phyloP scores from a whole-genome alignment of 2,797 vertebrate species.

The Gymnopithys bicolor region DNA sequence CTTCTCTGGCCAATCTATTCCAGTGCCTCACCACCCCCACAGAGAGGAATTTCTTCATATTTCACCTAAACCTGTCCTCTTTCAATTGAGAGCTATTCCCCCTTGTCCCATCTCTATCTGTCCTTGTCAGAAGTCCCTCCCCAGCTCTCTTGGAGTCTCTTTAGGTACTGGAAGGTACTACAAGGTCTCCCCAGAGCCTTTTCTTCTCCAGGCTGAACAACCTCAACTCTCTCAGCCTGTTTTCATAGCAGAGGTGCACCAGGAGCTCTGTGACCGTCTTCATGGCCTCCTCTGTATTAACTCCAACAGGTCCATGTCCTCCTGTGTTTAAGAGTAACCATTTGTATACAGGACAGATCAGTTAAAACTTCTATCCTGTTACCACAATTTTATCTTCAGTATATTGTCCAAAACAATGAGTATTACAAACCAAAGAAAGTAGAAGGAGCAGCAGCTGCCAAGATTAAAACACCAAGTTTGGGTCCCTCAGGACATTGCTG shows the following conservation, averaged over 20 bases:
- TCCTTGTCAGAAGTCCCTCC: background rate
- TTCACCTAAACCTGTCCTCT: background rate
- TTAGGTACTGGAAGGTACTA: background rate
- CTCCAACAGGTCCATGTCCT: background rate
- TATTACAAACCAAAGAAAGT: background rate
- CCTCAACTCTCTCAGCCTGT: background rate
- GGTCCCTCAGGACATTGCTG: background rate
- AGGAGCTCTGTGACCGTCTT: background rate
- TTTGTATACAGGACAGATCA: background rate
- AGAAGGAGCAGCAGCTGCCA: accelerated
- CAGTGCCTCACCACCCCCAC: background rate
- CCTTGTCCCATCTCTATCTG: background rate
- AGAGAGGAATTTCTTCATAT: background rate
- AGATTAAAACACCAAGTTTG: background rate
- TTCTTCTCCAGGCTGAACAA: background rate
- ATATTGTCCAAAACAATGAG: background rate
- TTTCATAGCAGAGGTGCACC: background rate
- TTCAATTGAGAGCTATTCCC: background rate
- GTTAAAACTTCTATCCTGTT: background rate
- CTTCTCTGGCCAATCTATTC: background rate
- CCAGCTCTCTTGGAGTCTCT: background rate
- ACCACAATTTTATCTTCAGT: background rate
- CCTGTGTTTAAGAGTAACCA: background rate
- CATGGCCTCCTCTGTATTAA: background rate
- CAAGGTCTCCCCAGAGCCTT: background rate